These are phyloP conservation scores for Echinops telfairi DNA, from an alignment of 2,113 vertebrate species.

Conservation along the genomic window DNA sequence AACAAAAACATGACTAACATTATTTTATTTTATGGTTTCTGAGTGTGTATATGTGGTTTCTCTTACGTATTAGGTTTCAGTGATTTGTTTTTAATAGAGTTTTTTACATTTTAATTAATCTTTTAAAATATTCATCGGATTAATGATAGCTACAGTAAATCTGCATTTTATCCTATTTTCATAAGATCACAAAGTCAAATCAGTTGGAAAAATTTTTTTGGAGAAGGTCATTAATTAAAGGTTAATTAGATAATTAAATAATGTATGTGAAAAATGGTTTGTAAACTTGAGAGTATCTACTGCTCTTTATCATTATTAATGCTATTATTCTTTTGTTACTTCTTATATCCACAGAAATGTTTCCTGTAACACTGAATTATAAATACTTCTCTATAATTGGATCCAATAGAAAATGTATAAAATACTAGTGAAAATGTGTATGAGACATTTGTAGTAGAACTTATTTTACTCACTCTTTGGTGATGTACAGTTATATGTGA, in stretches of 20 bases:
- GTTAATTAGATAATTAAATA: constrained; percentile 29
- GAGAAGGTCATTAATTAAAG: constrained; percentile 52
- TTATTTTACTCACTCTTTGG: neutral
- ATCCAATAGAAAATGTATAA: constrained; percentile 1
- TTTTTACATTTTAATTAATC: too few species aligned
- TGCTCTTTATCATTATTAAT: neutral
- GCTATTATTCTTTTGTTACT: neutral
- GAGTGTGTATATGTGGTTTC: neutral
- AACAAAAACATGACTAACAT: neutral
- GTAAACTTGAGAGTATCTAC: neutral
- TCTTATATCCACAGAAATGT: neutral
- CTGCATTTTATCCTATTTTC: neutral
- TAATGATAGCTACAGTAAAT: neutral
- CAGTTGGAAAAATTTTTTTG: neutral
- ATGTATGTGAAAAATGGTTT: constrained; percentile 18
- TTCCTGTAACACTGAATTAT: neutral
- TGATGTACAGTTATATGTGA: neutral
- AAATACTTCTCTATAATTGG: neutral
- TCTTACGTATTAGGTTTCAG: constrained; percentile 11
- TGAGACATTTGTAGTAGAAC: neutral
- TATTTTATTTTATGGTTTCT: neutral
- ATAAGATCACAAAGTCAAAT: neutral
- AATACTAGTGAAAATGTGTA: neutral
- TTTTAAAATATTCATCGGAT: neutral
- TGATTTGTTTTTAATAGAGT: too few species aligned